Base-by-base conservation (phyloP, 2,888 invertebrate species). In the Exocentrus adspersus region DNA sequence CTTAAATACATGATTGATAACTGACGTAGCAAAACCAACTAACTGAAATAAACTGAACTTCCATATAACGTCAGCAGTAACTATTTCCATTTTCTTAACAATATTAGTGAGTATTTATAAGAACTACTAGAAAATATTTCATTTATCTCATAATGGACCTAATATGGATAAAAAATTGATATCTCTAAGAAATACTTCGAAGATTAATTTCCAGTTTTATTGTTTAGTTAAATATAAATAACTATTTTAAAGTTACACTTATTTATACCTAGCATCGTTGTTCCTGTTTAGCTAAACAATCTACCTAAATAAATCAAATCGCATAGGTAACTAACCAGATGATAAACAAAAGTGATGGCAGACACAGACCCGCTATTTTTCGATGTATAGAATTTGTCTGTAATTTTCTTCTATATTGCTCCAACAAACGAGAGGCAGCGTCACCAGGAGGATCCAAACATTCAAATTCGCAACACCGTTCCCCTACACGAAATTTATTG, bases 401-500 rank as follows among this genome's bases (percentile, higher is more conserved):
- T 16, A 71, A 58, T 62, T 72, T 75, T 50, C 74, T 73, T 59
- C 80, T 70, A 59, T 81, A 80, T 59, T 74, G 69, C 58, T 79
- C 79, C 53, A 81, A 65, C 67, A 78, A 70, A 64, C 76, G 79
- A 9, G 76, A 77, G 3, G 81, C 79, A 61, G 89, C 88, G 74
- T 90, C 88, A 0, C 90, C 90, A 0, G 90, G 90, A 0, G 90
- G 89, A 82, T 94, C 93, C 73, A 94, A 85, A 82, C 95, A 96
- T 79, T 91, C 90, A 83, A 95, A 95, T 79, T 95, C 92, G 80
- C 95, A 95, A 84, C 95, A 96, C 64, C 92, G 86, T 79, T 90
- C 90, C 54, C 93, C 93, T 53, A 92, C 91, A 53, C 92, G 88
- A 82, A 93, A 94, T 78, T 90, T 91, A 81, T 91, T 91, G 85